These are phyloP conservation scores for Melanaphis sacchari DNA, from an alignment of 1,140 invertebrate species.

Conservation along the genomic window DNA sequence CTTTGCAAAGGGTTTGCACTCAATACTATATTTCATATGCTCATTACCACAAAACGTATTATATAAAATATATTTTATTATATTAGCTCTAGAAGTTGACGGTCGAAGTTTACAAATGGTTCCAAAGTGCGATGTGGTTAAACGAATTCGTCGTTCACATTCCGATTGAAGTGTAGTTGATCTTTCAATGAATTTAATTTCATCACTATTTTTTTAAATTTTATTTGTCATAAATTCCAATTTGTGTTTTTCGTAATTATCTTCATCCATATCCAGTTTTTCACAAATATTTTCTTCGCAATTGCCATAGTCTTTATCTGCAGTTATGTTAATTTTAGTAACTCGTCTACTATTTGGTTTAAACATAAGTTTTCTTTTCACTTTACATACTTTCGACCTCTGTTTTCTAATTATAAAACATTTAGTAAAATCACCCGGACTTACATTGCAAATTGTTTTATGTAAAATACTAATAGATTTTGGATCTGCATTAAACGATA, in stretches of 20 bases:
- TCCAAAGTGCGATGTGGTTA: not conserved
- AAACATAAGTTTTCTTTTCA: too few relatives aligned
- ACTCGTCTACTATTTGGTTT: too few relatives aligned
- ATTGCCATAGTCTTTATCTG: too few relatives aligned
- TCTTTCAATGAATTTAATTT: too few relatives aligned
- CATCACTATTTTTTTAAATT: too few relatives aligned
- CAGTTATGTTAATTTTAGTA: too few relatives aligned
- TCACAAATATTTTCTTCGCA: constrained; percentile 3
- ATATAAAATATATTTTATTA: not conserved
- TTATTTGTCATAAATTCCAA: not conserved
- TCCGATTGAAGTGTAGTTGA: not conserved
- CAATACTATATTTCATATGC: not conserved
- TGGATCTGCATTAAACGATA: not conserved
- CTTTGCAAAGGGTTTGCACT: not conserved
- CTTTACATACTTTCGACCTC: not conserved
- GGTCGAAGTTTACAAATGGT: not conserved
- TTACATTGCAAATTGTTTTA: not conserved
- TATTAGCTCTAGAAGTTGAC: not conserved
- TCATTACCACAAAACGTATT: not conserved
- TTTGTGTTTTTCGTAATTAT: not conserved
- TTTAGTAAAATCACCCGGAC: not conserved
- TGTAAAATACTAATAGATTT: not conserved
- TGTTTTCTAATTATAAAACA: not conserved
- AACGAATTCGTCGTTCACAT: not conserved
- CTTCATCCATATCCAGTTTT: constrained; percentile 6